These are phyloP conservation scores for Cyprinus carpio DNA, from an alignment of 2,113 vertebrate species.

Conservation along the genomic window DNA sequence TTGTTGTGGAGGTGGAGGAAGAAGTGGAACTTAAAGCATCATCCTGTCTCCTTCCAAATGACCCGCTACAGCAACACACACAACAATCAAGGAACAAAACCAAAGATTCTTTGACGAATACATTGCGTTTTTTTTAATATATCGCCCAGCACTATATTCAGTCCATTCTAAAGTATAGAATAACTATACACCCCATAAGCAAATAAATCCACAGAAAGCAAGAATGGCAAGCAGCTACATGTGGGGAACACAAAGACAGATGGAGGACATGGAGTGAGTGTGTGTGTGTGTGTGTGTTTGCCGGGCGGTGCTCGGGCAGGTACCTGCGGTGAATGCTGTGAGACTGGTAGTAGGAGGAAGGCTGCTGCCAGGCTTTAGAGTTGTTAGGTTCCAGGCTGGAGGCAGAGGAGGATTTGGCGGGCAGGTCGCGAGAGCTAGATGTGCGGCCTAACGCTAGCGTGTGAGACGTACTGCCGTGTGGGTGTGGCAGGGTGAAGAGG, in stretches of 20 bases:
- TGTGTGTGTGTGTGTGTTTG: not conserved
- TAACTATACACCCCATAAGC: not conserved
- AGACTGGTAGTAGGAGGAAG: constrained; percentile 78
- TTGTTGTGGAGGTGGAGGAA: constrained; percentile 69
- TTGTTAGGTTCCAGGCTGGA: constrained; percentile 83
- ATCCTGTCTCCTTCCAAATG: constrained; percentile 92
- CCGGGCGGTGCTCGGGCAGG: not conserved
- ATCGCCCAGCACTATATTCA: not conserved
- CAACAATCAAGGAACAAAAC: not conserved
- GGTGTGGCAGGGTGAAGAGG: constrained; percentile 65
- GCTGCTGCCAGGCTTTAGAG: constrained; percentile 80
- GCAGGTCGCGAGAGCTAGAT: constrained; percentile 82
- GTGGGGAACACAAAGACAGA: not conserved
- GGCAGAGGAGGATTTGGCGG: constrained; percentile 81
- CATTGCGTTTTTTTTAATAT: not conserved
- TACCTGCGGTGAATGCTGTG: constrained; percentile 85
- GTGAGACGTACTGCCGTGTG: constrained; percentile 77
- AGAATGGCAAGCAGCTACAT: not conserved
- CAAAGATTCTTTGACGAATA: not conserved
- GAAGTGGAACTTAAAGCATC: constrained; percentile 88
- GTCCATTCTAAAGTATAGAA: too few species aligned
- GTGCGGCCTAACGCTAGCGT: constrained; percentile 81
- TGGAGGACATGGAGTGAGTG: not conserved
- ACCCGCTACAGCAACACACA: constrained; percentile 76
- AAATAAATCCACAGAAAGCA: not conserved